Evolutionary conservation across 2,797 vertebrate species (phyloP), one percentile per base, ranked within the genome.

Genomic region (Takifugu ocellatus): DNA sequence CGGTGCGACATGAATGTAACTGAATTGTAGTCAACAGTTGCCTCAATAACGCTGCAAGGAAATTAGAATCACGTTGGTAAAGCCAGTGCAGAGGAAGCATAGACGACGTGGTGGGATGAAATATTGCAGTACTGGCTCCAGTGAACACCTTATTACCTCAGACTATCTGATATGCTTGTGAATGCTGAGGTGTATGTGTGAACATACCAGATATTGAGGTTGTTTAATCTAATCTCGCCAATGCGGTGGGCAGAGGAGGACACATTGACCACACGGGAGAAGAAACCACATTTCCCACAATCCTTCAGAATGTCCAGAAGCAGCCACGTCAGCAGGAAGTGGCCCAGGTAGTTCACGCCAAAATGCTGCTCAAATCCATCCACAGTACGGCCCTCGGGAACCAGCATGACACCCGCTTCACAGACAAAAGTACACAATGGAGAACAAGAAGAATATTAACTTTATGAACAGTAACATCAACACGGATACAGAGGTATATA

Each of bases 331-430:
- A 97, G 81, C 77, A 95, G 77, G 83, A 96, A 96, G 87, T 95
- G 96, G 2, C 94, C 93, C 48, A 97, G 73, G 83, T 94, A 96
- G 86, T 98, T 98, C 55, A 95, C 54, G 5, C 91, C 93, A 0
- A 96, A 91, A 68, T 96, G 94, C 53, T 88, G 88, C 76, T 98
- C 95, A 42, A 95, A 94, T 5, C 93, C 94, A 49, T 96, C 94
- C 36, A 71, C 54, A 0, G 94, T 97, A 26, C 56, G 77, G 21
- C 87, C 73, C 83, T 94, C 88, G 3, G 92, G 93, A 56, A 93
- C 90, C 83, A 97, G 83, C 95, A 97, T 96, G 50, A 96, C 90
- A 25, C 88, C 94, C 3, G 94, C 96, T 97, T 29, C 11, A 68
- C 39, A 70, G 17, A 68, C 26, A 66, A 3, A 67, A 9, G 60